Evolutionary conservation across 2,797 vertebrate genomes (phyloP).

Genomic region (Sandelia bainsii): DNA sequence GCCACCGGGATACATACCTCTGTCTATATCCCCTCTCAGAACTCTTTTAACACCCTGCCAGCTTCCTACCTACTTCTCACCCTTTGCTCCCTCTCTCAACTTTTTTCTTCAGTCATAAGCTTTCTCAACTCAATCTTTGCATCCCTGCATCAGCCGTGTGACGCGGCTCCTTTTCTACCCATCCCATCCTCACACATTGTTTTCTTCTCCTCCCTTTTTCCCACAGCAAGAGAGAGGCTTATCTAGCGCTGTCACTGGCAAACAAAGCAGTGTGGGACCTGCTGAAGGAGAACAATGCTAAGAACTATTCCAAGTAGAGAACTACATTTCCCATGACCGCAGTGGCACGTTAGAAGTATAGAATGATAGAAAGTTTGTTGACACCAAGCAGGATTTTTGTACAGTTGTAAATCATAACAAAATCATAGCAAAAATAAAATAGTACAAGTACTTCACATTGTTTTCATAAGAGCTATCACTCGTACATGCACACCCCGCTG

Average conservation of each 20-base stretch:
- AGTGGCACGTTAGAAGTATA: not conserved
- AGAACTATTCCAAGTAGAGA: constrained; percentile 9
- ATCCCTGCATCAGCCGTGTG: not conserved
- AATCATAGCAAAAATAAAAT: constrained; percentile 24
- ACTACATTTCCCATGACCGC: constrained; percentile 38
- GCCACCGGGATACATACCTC: constrained; percentile 37
- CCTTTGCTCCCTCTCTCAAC: constrained; percentile 24
- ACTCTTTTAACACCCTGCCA: constrained; percentile 30
- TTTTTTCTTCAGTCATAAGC: constrained; percentile 17
- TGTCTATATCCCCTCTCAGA: constrained; percentile 43
- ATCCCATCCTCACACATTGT: not conserved
- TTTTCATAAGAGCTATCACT: constrained; percentile 32
- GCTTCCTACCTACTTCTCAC: constrained; percentile 28
- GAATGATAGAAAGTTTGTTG: not conserved
- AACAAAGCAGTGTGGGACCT: constrained; percentile 26
- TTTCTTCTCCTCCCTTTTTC: constrained; percentile 4
- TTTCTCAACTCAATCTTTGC: constrained; percentile 9
- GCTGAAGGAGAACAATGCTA: not conserved
- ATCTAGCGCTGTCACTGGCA: constrained; percentile 11
- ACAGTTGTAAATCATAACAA: constrained; percentile 10
- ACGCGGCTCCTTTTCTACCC: not conserved
- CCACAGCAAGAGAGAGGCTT: constrained; percentile 11
- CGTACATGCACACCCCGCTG: constrained; percentile 34
- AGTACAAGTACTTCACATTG: constrained; percentile 13
- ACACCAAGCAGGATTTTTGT: constrained; percentile 7